A percentile compares a stretch with the other conserved stretches of the same genome.
Evolutionary conservation across 2,113 vertebrate species (phyloP).

Genomic region (Lathamus discolor): DNA sequence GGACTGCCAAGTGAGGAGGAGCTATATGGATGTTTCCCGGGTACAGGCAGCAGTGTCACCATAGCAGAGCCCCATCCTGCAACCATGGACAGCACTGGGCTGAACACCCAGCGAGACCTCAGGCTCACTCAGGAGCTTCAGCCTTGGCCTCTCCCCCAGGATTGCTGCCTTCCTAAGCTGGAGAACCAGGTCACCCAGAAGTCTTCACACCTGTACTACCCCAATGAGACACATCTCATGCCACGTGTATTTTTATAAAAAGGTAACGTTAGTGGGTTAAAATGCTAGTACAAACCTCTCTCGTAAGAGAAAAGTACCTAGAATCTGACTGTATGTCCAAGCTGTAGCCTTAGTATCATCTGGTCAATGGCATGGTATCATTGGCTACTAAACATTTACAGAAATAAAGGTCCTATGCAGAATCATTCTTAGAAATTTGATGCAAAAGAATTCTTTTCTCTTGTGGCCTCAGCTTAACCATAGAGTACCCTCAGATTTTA

Average conservation of each 20-base stretch:
- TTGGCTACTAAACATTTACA: background rate
- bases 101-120: background rate
- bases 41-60: too few species aligned
- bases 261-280: background rate
- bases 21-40: background rate
- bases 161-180: background rate
- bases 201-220: background rate
- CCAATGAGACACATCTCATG: background rate
- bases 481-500: background rate
- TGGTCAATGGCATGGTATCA: background rate
- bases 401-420: background rate
- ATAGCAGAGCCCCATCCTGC: background rate
- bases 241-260: background rate
- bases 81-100: background rate
- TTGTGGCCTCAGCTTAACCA: background rate
- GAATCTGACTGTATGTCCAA: background rate
- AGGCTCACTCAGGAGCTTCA: background rate
- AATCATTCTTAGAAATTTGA: background rate
- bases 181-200: background rate
- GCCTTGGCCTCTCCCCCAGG: background rate
- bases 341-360: background rate
- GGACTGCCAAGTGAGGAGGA: background rate
- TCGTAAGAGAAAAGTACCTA: background rate
- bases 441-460: background rate
- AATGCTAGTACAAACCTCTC: background rate